Percentiles rank a stretch among this genome's conserved stretches.
Conservation (phyloP, 2,113 vertebrate genomes). For the Poeciliopsis turrubarensis region DNA sequence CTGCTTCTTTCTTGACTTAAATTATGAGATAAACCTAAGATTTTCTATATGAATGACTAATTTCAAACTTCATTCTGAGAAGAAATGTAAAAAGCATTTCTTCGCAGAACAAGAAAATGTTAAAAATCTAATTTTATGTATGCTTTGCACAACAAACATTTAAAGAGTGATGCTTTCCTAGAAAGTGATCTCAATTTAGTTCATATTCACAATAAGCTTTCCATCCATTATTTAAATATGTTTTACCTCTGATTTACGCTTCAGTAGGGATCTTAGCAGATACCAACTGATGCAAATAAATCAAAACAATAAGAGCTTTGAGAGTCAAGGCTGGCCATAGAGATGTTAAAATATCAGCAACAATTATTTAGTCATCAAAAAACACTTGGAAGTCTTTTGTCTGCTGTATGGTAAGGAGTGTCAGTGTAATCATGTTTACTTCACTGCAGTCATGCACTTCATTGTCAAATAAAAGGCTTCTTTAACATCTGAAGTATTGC, state of each 20-base stretch:
- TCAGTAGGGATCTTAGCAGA: constrained; percentile 79
- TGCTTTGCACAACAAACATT: not conserved
- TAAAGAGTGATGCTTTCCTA: not conserved
- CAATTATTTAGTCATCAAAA: constrained; percentile 82
- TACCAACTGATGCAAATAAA: constrained; percentile 72
- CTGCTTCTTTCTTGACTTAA: not conserved
- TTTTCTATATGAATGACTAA: not conserved
- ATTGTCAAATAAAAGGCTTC: constrained; percentile 53
- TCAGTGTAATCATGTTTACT: constrained; percentile 78
- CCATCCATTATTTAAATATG: constrained; percentile 77
- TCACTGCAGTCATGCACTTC: constrained; percentile 72
- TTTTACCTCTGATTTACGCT: constrained; percentile 78
- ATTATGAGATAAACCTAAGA: not conserved
- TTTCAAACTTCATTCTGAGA: not conserved
- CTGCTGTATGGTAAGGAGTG: constrained; percentile 79
- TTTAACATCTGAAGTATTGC: constrained; percentile 9
- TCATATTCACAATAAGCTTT: constrained; percentile 58
- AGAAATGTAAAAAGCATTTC: not conserved
- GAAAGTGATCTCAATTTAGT: constrained; percentile 33
- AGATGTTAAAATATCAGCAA: constrained; percentile 82
- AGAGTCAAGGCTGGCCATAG: constrained; percentile 81
- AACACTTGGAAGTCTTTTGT: constrained; percentile 84
- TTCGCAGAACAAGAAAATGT: not conserved
- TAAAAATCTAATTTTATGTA: not conserved
- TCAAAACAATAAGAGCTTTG: constrained; percentile 85